Percentiles rank a stretch among this genome's conserved stretches.
Evolutionary conservation across 2,797 vertebrate genomes (phyloP).

Genomic region (Paedocypris micromegethes): DNA sequence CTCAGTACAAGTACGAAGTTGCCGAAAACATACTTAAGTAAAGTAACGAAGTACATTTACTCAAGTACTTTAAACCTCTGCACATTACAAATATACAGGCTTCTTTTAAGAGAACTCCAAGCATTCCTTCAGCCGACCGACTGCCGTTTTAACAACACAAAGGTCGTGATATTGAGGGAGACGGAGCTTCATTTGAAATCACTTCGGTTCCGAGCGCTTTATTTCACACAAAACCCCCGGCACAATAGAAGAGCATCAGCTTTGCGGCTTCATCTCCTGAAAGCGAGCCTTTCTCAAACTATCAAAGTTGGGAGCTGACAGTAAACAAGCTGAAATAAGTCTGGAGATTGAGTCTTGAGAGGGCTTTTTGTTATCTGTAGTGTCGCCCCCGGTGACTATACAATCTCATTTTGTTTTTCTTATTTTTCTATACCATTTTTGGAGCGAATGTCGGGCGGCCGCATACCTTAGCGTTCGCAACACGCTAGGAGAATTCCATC

Average conservation of each 20-base stretch:
- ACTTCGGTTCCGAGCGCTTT: too few species aligned
- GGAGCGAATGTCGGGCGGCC: neutral
- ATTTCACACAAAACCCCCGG: slow-evolving; percentile 21
- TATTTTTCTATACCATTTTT: slow-evolving; percentile 19
- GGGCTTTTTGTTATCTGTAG: slow-evolving; percentile 34
- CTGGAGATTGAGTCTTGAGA: slow-evolving; percentile 39
- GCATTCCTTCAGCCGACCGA: too few species aligned
- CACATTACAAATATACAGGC: neutral
- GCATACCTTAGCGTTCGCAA: neutral
- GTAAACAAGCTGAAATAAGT: slow-evolving; percentile 35
- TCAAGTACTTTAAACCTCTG: too few species aligned
- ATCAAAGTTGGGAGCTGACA: slow-evolving; percentile 19
- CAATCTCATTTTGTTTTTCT: slow-evolving; percentile 15
- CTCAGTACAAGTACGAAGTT: too few species aligned
- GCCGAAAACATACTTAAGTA: too few species aligned
- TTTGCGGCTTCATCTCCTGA: slow-evolving; percentile 32
- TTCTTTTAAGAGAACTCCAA: slow-evolving; percentile 5
- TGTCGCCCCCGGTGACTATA: slow-evolving; percentile 15
- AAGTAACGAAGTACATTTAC: too few species aligned
- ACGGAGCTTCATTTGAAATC: neutral
- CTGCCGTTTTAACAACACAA: too few species aligned
- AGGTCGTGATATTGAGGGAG: too few species aligned
- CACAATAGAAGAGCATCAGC: slow-evolving; percentile 30
- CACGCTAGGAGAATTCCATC: slow-evolving; percentile 43
- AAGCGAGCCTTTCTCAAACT: slow-evolving; percentile 23